These are phyloP conservation scores for Leptodirus hochenwartii DNA, from an alignment of 2,888 invertebrate genomes.

Conservation along the genomic window DNA sequence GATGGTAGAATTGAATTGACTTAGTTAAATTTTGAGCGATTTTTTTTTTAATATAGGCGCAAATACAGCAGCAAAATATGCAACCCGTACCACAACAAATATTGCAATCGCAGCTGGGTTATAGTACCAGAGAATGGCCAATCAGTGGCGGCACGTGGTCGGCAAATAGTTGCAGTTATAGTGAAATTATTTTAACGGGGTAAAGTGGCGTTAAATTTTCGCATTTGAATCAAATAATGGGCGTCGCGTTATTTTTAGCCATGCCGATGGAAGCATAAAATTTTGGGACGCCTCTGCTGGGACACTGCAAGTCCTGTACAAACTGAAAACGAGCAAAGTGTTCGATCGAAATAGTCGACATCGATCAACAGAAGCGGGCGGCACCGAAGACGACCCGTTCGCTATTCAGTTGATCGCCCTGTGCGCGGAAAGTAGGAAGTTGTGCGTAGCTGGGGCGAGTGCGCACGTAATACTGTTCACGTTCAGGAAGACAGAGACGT, in stretches of 20 bases:
- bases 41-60: no score
- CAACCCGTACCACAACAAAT: no score
- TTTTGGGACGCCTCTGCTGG: conserved; percentile 99
- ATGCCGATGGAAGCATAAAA: conserved; percentile 95
- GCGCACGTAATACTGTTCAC: conserved; percentile 91
- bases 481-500: conserved; percentile 81
- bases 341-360: conserved; percentile 42
- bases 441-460: conserved; percentile 81
- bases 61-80: no score
- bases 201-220: conserved; percentile 24
- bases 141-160: conserved; percentile 94
- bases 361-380: conserved; percentile 39
- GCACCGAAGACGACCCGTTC: conserved; percentile 66
- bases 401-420: conserved; percentile 79
- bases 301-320: conserved; percentile 89
- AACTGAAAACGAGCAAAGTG: conserved; percentile 90
- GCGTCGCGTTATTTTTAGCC: conserved; percentile 38
- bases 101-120: no score
- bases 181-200: conserved; percentile 98
- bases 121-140: conserved; percentile 91
- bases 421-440: conserved; percentile 80
- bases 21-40: no score
- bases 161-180: conserved; percentile 88
- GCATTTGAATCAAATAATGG: conserved; percentile 5
- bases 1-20: no score